Evolutionary conservation across 2,113 vertebrate genomes (phyloP), one percentile per base, ranked within the genome.

Genomic region (Nesoenas mayeri): DNA sequence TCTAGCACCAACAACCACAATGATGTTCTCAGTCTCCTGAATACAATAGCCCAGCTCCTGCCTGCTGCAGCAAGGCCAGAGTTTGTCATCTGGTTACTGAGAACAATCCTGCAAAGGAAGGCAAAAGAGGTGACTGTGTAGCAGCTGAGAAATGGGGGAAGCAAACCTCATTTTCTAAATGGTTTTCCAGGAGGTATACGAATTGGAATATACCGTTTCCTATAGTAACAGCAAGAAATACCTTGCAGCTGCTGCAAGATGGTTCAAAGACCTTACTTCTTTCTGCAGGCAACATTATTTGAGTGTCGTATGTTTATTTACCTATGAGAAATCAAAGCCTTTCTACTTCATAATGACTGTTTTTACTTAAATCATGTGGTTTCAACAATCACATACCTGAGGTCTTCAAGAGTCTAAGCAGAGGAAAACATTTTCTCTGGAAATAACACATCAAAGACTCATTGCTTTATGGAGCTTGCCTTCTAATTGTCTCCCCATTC

Each of bases 1-100:
- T 61, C 50, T 19, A 47, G 58, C 75, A 77, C 25, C 4, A 36
- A 29, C 5, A 40, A 36, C 17, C 9, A 29, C 0, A 0, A 8
- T 4, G 6, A 48, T 6, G 10, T 31, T 51, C 36, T 78, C 42
- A 34, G 9, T 18, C 29, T 75, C 12, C 38, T 56, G 34, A 65
- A 53, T 28, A 28, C 9, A 47, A 50, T 2, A 44, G 11, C 6
- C 15, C 15, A 48, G 2, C 20, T 81, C 48, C 48, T 67, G 11
- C 17, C 48, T 74, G 32, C 29, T 36, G n/a, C 53, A 48, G n/a
- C 16, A 29, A 3, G 21, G 14, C n/a, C 42, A 28, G 36, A 1
- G 1, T 40, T 79, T 87, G 16, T 47, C 2, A 1, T 50, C 14
- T 53, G 29, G 9, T 40, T 82, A 25, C 29, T 47, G 54, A 40